A percentile compares a stretch with the other conserved stretches of the same genome.
Conservation (phyloP, 2,797 vertebrate species). For the Tolypeutes matacus region DNA sequence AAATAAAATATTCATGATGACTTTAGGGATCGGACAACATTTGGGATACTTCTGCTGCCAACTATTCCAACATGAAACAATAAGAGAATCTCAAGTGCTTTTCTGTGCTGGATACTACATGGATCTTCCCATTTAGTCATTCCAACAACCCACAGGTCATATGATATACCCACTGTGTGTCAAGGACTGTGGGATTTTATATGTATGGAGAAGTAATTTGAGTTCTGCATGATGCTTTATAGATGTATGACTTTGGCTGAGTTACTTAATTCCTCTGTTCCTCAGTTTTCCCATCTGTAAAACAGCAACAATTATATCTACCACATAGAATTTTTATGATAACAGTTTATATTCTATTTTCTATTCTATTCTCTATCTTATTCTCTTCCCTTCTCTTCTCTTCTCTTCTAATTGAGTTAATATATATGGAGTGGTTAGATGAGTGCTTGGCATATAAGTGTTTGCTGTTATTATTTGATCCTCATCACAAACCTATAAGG, state of each 20-base stretch:
- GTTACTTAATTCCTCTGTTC: not conserved
- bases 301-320: slow-evolving; percentile 2
- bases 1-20: not conserved
- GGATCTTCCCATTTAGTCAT: not conserved
- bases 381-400: not conserved
- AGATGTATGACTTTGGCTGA: not conserved
- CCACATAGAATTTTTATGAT: not conserved
- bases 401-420: not conserved
- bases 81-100: not conserved
- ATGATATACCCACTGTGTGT: too few species aligned
- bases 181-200: not conserved
- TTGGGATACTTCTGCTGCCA: not conserved
- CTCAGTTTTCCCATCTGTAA: not conserved
- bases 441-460: not conserved
- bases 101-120: not conserved
- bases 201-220: not conserved
- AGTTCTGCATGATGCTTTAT: not conserved
- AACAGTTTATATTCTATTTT: not conserved
- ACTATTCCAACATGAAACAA: not conserved
- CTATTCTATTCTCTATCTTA: not conserved
- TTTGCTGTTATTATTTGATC: too few species aligned
- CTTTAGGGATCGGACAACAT: not conserved
- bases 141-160: not conserved
- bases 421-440: not conserved
- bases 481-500: not conserved